These are phyloP conservation scores for Merluccius polli DNA, from an alignment of 2,797 vertebrate genomes.

Conservation along the genomic window DNA sequence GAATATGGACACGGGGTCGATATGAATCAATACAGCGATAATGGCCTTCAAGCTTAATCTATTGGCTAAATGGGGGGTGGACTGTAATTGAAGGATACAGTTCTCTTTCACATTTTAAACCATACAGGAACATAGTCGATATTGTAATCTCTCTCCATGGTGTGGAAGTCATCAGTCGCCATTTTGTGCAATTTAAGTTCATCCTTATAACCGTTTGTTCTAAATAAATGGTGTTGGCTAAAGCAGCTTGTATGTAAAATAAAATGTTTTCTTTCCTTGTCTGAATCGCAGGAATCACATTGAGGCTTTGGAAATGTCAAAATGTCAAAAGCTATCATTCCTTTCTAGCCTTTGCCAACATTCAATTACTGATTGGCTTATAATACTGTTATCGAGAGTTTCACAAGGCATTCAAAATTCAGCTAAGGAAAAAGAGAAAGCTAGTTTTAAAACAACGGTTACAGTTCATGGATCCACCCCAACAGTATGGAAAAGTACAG, in stretches of 20 bases:
- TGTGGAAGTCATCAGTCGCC: neutral
- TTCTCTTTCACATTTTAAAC: neutral
- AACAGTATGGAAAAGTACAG: too few relatives aligned
- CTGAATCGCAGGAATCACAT: neutral
- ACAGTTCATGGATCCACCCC: too few relatives aligned
- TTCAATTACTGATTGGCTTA: neutral
- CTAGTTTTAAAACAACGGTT: neutral
- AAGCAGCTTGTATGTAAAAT: neutral
- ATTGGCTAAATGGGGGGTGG: constrained; percentile 25
- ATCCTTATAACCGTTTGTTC: neutral
- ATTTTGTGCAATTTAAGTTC: neutral
- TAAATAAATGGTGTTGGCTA: neutral
- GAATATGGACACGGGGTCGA: constrained; percentile 19
- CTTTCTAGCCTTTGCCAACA: neutral
- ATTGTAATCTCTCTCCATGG: neutral
- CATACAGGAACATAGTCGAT: constrained; percentile 1
- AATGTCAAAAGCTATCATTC: neutral
- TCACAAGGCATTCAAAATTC: neutral
- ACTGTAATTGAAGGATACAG: constrained; percentile 24
- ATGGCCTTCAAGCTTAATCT: constrained; percentile 34
- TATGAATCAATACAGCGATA: constrained; percentile 44
- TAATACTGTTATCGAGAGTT: neutral
- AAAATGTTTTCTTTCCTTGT: neutral
- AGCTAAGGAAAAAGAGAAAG: neutral
- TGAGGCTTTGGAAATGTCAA: neutral